phyloP scores from a whole-genome alignment of 2,888 invertebrate species.

The Lasius platythorax region DNA sequence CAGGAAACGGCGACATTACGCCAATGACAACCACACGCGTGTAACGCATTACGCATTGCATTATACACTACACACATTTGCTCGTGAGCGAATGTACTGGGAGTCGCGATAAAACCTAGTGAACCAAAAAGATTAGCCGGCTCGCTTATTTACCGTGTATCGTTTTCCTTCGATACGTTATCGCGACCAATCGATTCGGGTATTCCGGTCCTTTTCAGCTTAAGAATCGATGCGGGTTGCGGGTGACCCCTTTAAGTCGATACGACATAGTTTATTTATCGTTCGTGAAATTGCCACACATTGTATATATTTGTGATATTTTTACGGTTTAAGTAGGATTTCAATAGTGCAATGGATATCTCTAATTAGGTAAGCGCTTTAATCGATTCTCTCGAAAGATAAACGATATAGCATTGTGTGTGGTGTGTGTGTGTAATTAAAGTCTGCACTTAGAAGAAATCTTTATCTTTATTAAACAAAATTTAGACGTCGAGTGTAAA shows the following conservation, averaged over 20 bases:
- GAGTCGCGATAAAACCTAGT: conserved; percentile 58
- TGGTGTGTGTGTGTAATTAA: no score
- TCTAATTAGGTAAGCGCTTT: not conserved
- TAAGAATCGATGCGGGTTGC: conserved; percentile 59
- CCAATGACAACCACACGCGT: conserved; percentile 50
- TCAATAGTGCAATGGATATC: not conserved
- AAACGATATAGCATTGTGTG: not conserved
- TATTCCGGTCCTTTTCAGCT: conserved; percentile 68
- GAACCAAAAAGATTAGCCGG: conserved; percentile 54
- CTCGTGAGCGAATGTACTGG: conserved; percentile 39
- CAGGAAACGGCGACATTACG: conserved; percentile 42
- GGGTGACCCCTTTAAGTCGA: conserved; percentile 33
- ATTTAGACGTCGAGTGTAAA: not conserved
- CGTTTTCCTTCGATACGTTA: conserved; percentile 59
- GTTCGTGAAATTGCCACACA: conserved; percentile 1
- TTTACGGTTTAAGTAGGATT: not conserved
- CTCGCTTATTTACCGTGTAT: conserved; percentile 69
- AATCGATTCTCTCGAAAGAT: not conserved
- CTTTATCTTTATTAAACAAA: not conserved
- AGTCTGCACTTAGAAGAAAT: not conserved
- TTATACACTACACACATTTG: conserved; percentile 24
- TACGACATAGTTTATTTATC: conserved; percentile 39
- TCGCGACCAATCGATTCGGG: conserved; percentile 70
- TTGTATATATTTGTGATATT: not conserved
- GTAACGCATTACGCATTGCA: conserved; percentile 45